Evolutionary conservation across 2,888 invertebrate genomes (phyloP), one percentile per base, ranked within the genome.

Genomic region (Lasioglossum pauxillum): DNA sequence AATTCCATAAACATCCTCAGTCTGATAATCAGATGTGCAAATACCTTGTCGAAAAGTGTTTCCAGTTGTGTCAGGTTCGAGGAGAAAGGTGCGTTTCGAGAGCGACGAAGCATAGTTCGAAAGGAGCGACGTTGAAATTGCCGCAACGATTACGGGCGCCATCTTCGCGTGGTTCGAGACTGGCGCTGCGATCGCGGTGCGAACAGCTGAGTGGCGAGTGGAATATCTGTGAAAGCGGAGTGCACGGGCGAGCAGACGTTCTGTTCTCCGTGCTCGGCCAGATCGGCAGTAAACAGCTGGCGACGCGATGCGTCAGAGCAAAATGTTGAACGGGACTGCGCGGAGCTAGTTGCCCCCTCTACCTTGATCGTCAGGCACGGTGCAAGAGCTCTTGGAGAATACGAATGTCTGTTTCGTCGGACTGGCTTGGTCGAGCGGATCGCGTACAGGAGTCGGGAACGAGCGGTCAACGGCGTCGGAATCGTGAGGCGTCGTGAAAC

Each of bases 271-370:
- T 90, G 83, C 90, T 85, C 83, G 91, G 78, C 82, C 80, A 71
- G 74, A 80, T 86, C 87, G 83, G 87, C 93, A 93, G 93, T 94
- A 93, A 94, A 94, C 94, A 94, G 94, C 94, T 94, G 94, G 94
- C 93, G 91, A 92, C 93, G 93, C 93, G 90, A 89, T 91, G 93
- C 93, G 93, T 93, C 93, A 91, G 93, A 92, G 88, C 83, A 86
- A 92, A 89, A 93, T 93, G 92, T 91, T 88, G 90, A 91, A 91
- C 89, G 91, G 90, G 87, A 87, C 73, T 80, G 91, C 75, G 89
- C 74, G 85, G 74, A 90, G 89, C 87, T 92, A 86, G 90, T 91
- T 85, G 91, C 83, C 86, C 86, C 81, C 71, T 49, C 79, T 83
- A 64, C 87, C 78, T 74, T 82, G 72, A n/a, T 41, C 69, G 71